Evolutionary conservation across 2,113 vertebrate species (phyloP).

Genomic region (Solenodon paradoxus): DNA sequence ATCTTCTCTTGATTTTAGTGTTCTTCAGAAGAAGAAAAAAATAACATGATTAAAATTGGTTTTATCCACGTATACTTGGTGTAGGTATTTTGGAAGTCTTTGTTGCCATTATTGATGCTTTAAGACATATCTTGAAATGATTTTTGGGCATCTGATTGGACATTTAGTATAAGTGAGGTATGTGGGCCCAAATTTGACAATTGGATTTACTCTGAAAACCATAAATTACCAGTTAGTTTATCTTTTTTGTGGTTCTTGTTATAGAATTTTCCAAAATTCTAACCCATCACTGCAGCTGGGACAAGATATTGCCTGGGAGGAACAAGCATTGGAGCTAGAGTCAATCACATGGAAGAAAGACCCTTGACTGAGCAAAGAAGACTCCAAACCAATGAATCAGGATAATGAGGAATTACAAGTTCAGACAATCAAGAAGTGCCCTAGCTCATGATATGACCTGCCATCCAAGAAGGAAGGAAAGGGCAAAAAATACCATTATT

Average conservation of each 20-base stretch:
- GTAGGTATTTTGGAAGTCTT: not conserved
- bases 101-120: not conserved
- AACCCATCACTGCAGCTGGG: not conserved
- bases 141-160: not conserved
- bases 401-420: not conserved
- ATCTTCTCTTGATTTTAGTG: not conserved
- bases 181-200: not conserved
- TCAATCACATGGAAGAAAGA: not conserved
- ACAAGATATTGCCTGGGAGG: not conserved
- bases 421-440: not conserved
- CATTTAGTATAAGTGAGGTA: not conserved
- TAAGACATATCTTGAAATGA: too few relatives aligned
- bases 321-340: not conserved
- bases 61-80: not conserved
- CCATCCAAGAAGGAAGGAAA: not conserved
- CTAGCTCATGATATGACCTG: not conserved
- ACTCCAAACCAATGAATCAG: not conserved
- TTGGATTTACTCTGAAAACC: not conserved
- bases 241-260: not conserved
- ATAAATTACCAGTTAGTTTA: not conserved
- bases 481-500: not conserved
- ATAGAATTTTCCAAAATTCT: not conserved
- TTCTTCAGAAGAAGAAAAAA: not conserved
- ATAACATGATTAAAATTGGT: not conserved
- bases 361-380: not conserved